Base-by-base conservation (phyloP, 92 coral and sea anemone species). In the Zoanthus sociatus region DNA sequence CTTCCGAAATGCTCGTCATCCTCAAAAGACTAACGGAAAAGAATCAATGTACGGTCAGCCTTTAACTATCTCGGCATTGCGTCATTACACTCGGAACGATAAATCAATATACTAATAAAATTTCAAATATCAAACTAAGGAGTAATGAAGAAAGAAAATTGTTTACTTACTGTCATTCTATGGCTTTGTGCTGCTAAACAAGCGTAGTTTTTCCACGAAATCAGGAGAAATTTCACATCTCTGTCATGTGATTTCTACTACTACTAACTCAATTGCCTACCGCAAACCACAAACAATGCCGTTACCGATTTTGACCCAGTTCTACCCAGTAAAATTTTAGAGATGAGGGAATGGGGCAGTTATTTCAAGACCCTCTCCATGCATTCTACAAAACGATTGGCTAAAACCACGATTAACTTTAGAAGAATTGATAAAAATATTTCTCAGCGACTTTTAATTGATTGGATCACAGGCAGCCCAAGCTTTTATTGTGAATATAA, bases 1-100 rank as follows among this genome's bases (percentile, higher is more conserved):
- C 99, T 97, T 32, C 99, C 98, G 69, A 95, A 97, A 83, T 97
- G 90, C 15, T 93, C 99, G 76, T 95, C 98, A 54, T 97, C 99
- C 58, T 97, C 99, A 64, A 37, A 95, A 2, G 99, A 97, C 99
- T 97, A 77, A 26, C 4, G 54, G 78, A 37, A 68, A 78, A 20
- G 69, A 3, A 6, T 7, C 7, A 6, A 11, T 31, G 6, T 9
- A 30, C 3, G 51, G 3, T 11, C 5, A 21, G 9, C 13, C 13
- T 30, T 21, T 48, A 10, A 48, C 18, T 3, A 20, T 73, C 26
- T 26, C 26, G 26, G 26, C 26, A 26, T 32, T 61, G 71, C 33
- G 16, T 14, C 3, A 63, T 46, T 6, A 3, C 13, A 9, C 20
- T 4, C 11, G 13, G 45, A 37, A 5, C 46, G 33, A n/a, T 0